phyloP scores from a whole-genome alignment of 2,888 invertebrate species.

The Polyploca ridens region DNA sequence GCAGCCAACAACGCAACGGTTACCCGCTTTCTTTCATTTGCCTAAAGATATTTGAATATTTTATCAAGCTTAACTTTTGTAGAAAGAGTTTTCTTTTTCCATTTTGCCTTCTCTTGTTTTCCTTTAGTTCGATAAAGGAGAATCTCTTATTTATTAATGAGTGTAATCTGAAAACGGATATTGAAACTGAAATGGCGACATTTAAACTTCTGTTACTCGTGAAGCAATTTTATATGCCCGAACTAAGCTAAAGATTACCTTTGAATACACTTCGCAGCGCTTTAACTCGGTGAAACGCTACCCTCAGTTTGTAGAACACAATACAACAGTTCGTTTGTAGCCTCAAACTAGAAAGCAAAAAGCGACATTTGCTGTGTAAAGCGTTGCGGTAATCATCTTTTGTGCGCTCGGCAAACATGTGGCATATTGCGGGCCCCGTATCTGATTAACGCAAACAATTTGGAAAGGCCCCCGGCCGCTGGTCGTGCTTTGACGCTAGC shows the following conservation, averaged over 20 bases:
- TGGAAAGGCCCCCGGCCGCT: conserved; percentile 46
- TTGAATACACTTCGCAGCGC: background rate
- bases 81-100: conserved; percentile 15
- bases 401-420: conserved; percentile 61
- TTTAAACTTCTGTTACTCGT: background rate
- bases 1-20: conserved; percentile 19
- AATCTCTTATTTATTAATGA: conserved; percentile 7
- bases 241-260: background rate
- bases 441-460: conserved; percentile 77
- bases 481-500: conserved; percentile 35
- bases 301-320: background rate
- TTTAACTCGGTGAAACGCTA: conserved; percentile 3
- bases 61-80: conserved; percentile 40
- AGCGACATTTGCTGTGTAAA: conserved; percentile 52
- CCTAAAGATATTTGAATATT: conserved; percentile 54
- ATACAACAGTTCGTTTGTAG: background rate
- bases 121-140: background rate
- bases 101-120: conserved; percentile 8
- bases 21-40: conserved; percentile 49
- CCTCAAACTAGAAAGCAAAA: conserved; percentile 16
- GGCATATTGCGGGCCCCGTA: conserved; percentile 71
- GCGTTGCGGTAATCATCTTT: conserved; percentile 51
- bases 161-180: conserved; percentile 27
- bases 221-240: background rate
- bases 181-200: conserved; percentile 8